Conservation (phyloP, 2,888 invertebrate genomes). For the Amphimallon solstitiale region DNA sequence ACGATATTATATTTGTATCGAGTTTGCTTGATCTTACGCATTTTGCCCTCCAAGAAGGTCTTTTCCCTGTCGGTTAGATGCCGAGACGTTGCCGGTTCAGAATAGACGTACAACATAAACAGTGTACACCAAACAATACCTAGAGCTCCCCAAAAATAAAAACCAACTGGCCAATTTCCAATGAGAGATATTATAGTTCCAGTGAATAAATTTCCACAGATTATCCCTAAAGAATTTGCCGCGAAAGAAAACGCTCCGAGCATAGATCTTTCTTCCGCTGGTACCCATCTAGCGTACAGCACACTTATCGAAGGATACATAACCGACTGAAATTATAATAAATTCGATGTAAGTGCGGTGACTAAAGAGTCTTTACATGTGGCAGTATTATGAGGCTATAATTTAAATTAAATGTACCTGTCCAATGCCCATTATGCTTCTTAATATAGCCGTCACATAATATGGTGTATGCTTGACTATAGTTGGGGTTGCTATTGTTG, state of each 20-base stretch:
- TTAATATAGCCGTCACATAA: conserved; percentile 16
- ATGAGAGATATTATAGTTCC: conserved; percentile 63
- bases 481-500: conserved; percentile 26
- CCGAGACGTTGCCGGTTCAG: conserved; percentile 66
- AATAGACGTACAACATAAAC: conserved; percentile 63
- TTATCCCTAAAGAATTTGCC: conserved; percentile 51
- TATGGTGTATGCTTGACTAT: conserved; percentile 20
- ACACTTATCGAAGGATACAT: conserved; percentile 86
- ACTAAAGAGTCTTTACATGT: too few species aligned
- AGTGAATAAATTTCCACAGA: conserved; percentile 46
- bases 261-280: conserved; percentile 82
- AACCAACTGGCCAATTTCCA: conserved; percentile 68
- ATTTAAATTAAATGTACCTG: conserved; percentile 31
- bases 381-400: too few species aligned
- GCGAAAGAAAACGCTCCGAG: conserved; percentile 86
- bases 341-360: conserved; percentile 38
- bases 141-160: conserved; percentile 68
- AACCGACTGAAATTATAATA: conserved; percentile 67
- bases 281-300: conserved; percentile 84
- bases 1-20: too few species aligned
- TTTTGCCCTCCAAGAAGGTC: conserved; percentile 59
- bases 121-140: conserved; percentile 67
- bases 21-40: too few species aligned
- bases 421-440: conserved; percentile 36
- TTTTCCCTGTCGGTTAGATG: conserved; percentile 67